Conservation (phyloP, 2,797 vertebrate species). For the Sciaenops ocellatus region DNA sequence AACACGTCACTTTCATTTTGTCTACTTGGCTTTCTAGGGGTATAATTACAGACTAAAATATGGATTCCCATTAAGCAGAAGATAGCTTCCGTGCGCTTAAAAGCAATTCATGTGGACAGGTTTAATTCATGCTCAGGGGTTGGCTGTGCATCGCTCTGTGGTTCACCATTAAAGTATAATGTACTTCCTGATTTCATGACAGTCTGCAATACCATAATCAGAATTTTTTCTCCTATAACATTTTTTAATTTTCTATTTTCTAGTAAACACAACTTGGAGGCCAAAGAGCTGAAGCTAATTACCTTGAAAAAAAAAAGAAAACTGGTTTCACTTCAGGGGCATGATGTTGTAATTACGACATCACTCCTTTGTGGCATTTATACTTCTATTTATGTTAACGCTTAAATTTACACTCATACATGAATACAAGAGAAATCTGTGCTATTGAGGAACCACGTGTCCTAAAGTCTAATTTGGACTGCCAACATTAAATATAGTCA, state of each 20-base stretch:
- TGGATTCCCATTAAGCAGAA: conserved; percentile 63
- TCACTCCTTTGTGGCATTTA: conserved; percentile 50
- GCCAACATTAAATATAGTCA: conserved; percentile 27
- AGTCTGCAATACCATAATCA: too few species aligned
- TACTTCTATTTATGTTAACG: conserved; percentile 33
- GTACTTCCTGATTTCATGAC: conserved; percentile 11
- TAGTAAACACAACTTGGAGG: conserved; percentile 21
- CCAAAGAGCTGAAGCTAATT: conserved; percentile 17
- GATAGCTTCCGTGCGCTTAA: conserved; percentile 47
- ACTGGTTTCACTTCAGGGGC: too few species aligned
- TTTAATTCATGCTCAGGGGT: conserved; percentile 49
- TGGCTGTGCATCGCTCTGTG: conserved; percentile 35
- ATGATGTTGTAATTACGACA: conserved; percentile 40
- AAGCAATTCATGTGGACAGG: conserved; percentile 40
- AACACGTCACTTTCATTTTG: conserved; percentile 66
- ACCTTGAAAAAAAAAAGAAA: background rate
- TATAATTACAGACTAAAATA: conserved; percentile 71
- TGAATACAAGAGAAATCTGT: conserved; percentile 8
- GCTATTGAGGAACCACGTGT: background rate
- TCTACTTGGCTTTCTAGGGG: conserved; percentile 43
- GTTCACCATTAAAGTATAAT: conserved; percentile 40
- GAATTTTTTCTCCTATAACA: too few species aligned
- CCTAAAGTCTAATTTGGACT: conserved; percentile 12
- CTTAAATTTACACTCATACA: conserved; percentile 3
- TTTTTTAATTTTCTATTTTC: conserved; percentile 7